Conservation (phyloP, 2,113 vertebrate species). For the Lipophrys pholis region DNA sequence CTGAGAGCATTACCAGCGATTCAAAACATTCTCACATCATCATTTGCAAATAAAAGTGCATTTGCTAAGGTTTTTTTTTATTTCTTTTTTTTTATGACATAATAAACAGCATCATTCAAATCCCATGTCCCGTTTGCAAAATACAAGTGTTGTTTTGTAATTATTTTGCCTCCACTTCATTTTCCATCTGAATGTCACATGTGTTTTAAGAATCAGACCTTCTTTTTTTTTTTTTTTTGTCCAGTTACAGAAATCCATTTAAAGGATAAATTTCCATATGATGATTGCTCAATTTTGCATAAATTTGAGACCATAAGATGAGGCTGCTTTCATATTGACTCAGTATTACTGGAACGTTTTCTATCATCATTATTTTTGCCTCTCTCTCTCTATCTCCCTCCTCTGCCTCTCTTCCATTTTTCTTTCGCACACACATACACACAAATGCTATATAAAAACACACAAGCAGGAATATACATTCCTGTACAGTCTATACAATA, state of each 20-base stretch:
- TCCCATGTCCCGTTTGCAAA: constrained; percentile 57
- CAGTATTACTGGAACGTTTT: constrained; percentile 62
- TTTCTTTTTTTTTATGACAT: constrained; percentile 33
- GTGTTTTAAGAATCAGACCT: constrained; percentile 42
- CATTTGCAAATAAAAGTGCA: constrained; percentile 69
- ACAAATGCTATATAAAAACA: constrained; percentile 80
- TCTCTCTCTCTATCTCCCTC: constrained; percentile 18
- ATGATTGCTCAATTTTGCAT: constrained; percentile 64
- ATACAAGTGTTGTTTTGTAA: constrained; percentile 62
- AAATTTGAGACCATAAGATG: constrained; percentile 71
- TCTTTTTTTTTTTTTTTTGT: constrained; percentile 16
- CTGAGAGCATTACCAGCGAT: constrained; percentile 58
- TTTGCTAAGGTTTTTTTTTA: constrained; percentile 52
- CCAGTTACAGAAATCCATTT: constrained; percentile 53
- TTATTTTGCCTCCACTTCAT: constrained; percentile 42
- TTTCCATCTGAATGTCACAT: constrained; percentile 49
- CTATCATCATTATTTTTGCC: constrained; percentile 51
- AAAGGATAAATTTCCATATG: constrained; percentile 59
- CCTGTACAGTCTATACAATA: constrained; percentile 82
- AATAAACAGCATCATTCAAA: constrained; percentile 68
- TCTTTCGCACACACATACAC: constrained; percentile 53
- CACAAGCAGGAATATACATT: constrained; percentile 77
- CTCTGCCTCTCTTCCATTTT: too few species aligned
- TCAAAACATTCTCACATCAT: constrained; percentile 71
- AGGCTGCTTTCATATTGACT: constrained; percentile 69